These are phyloP conservation scores for Pteropus rufus DNA, from an alignment of 2,797 vertebrate species.

Conservation along the genomic window DNA sequence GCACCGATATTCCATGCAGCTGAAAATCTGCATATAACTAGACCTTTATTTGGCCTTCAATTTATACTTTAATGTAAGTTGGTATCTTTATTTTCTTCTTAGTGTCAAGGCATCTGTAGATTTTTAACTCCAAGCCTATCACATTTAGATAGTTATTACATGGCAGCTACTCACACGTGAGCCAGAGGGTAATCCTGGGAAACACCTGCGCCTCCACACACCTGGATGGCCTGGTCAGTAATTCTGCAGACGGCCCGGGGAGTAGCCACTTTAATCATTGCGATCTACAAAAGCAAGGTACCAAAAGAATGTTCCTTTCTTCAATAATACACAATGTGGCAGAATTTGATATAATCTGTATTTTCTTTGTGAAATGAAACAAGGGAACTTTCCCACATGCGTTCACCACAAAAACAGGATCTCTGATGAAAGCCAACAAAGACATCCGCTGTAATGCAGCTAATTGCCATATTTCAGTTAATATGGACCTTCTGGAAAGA, in stretches of 20 bases:
- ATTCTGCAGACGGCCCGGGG: conserved; percentile 90
- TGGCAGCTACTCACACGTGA: conserved; percentile 88
- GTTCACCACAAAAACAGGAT: background rate
- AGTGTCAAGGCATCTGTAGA: background rate
- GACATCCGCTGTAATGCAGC: background rate
- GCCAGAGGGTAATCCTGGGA: conserved; percentile 93
- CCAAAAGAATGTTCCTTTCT: background rate
- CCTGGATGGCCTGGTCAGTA: conserved; percentile 92
- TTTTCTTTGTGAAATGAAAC: conserved; percentile 35
- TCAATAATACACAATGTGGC: background rate
- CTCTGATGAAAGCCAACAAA: background rate
- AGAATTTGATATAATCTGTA: background rate
- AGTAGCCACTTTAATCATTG: conserved; percentile 94
- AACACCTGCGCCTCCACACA: conserved; percentile 91
- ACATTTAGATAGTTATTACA: background rate
- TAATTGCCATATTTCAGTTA: background rate
- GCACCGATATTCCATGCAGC: background rate
- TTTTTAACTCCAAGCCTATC: background rate
- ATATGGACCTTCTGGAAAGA: background rate
- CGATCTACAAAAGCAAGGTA: conserved; percentile 83
- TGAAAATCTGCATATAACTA: background rate
- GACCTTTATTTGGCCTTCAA: background rate
- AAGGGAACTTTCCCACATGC: background rate
- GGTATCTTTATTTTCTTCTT: background rate
- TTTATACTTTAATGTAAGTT: background rate